Evolutionary conservation across 92 coral and sea anemone genomes (phyloP).

Genomic region (Actinernus sp.): DNA sequence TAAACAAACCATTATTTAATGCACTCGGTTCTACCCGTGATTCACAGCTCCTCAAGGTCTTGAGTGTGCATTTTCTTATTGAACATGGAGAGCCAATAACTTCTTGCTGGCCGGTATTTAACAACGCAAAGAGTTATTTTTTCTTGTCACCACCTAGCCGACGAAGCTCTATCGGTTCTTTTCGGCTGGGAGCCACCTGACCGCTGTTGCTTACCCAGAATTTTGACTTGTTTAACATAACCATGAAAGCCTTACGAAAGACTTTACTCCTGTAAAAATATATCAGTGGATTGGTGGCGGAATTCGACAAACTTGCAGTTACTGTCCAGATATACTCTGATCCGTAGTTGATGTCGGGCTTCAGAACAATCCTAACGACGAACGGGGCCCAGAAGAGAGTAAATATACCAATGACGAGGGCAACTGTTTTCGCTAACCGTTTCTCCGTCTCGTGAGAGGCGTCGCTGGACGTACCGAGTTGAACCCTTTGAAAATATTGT

Average conservation of each 20-base stretch:
- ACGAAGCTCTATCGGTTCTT: too few species aligned
- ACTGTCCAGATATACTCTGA: constrained; percentile 79
- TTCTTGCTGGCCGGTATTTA: too few species aligned
- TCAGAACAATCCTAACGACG: constrained; percentile 72
- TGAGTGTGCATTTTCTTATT: too few species aligned
- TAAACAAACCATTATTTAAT: too few species aligned
- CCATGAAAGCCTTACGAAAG: constrained; percentile 71
- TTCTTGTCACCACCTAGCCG: too few species aligned
- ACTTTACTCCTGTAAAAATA: constrained; percentile 78
- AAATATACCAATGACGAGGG: constrained; percentile 67
- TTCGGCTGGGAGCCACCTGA: too few species aligned
- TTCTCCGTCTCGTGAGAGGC: constrained; percentile 31
- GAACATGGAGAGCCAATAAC: too few species aligned
- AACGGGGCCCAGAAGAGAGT: constrained; percentile 81
- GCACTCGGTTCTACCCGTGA: too few species aligned
- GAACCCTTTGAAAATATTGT: constrained; percentile 25
- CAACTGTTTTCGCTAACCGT: constrained; percentile 82
- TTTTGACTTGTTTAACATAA: constrained; percentile 13
- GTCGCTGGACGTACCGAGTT: neutral
- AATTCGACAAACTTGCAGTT: constrained; percentile 76
- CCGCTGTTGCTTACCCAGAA: constrained; percentile 1
- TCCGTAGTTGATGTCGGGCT: constrained; percentile 85
- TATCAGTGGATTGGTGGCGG: constrained; percentile 76
- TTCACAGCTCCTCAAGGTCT: too few species aligned
- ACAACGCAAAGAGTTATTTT: too few species aligned